phyloP scores from a whole-genome alignment of 2,888 invertebrate species.

The Parnassius apollo region DNA sequence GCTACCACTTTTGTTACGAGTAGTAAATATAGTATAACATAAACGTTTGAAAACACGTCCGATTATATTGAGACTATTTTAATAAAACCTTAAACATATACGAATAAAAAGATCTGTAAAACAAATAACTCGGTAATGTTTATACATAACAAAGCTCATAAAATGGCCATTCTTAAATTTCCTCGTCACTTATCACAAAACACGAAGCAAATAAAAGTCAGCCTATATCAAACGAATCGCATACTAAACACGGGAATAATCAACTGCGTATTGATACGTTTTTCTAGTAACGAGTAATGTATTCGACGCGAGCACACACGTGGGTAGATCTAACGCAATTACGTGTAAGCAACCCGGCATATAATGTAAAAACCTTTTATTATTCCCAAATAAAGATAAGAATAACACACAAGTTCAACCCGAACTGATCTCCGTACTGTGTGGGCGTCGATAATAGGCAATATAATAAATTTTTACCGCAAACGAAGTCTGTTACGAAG shows the following conservation, averaged over 20 bases:
- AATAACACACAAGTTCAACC: constrained; percentile 23
- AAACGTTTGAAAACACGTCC: too few relatives aligned
- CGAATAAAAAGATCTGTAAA: constrained; percentile 11
- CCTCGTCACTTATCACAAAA: constrained; percentile 10
- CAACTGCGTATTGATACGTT: constrained; percentile 2
- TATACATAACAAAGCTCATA: constrained; percentile 7
- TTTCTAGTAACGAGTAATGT: constrained; percentile 5
- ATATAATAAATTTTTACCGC: constrained; percentile 24
- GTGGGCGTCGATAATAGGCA: constrained; percentile 18
- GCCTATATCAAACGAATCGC: constrained; percentile 13
- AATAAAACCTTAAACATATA: constrained; percentile 9
- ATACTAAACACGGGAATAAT: constrained; percentile 1
- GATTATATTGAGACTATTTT: neutral
- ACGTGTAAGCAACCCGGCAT: constrained; percentile 17
- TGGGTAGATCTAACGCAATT: constrained; percentile 25
- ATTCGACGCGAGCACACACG: constrained; percentile 8
- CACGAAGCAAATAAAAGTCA: constrained; percentile 3
- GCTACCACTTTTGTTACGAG: too few relatives aligned
- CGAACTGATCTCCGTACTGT: constrained; percentile 3
- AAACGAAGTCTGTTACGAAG: constrained; percentile 18
- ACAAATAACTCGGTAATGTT: constrained; percentile 1
- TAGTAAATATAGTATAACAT: too few relatives aligned
- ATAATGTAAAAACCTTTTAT: constrained; percentile 27
- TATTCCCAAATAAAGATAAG: constrained; percentile 27
- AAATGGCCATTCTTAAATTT: constrained; percentile 18